Conservation (phyloP, 2,888 invertebrate genomes). For the Troides helena region DNA sequence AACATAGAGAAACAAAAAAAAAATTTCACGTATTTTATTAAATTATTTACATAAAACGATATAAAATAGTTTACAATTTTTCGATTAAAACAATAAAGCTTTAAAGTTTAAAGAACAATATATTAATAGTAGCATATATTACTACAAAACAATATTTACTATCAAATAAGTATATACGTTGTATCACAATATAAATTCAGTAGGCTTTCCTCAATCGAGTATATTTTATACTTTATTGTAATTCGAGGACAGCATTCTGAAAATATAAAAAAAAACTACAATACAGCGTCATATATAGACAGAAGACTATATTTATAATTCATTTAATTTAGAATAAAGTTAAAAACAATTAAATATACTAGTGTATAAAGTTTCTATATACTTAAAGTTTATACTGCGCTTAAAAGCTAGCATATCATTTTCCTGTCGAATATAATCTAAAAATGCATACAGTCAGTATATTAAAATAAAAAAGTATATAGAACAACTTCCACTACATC, state of each 20-base stretch:
- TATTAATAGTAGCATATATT: not conserved
- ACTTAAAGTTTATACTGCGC: not conserved
- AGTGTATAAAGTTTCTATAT: not conserved
- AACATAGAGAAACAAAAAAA: too few species aligned
- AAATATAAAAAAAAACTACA: constrained; percentile 46
- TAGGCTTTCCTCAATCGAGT: constrained; percentile 68
- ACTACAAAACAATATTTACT: not conserved
- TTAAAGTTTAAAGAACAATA: not conserved
- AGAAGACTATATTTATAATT: not conserved
- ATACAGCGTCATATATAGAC: not conserved
- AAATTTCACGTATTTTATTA: not conserved
- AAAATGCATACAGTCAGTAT: not conserved
- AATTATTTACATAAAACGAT: not conserved
- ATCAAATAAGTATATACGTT: constrained; percentile 2
- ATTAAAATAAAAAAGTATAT: not conserved
- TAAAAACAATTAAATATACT: not conserved
- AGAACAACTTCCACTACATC: not conserved
- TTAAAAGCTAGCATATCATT: not conserved
- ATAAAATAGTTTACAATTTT: constrained; percentile 1
- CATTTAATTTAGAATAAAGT: not conserved
- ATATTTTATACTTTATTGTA: constrained; percentile 2
- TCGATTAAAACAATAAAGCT: not conserved
- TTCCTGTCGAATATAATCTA: not conserved
- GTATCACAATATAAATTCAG: constrained; percentile 75
- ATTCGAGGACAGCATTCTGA: constrained; percentile 75